These are phyloP conservation scores for Spatulosminthurus flaviceps DNA, from an alignment of 2,888 invertebrate genomes.

Conservation along the genomic window DNA sequence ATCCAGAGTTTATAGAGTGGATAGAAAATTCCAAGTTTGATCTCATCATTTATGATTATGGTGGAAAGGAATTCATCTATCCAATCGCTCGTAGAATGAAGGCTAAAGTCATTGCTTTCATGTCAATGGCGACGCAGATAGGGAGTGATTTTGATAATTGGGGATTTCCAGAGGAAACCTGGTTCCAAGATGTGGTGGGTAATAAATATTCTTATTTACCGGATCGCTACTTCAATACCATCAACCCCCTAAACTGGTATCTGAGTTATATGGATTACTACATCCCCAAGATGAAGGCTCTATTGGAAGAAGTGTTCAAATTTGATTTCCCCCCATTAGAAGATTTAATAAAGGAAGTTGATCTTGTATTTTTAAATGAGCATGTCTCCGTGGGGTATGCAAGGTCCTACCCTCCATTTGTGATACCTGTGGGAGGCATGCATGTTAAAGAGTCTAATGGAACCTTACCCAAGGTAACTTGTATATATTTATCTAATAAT, in stretches of 20 bases:
- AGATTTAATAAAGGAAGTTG: background rate
- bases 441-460: background rate
- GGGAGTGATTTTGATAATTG: background rate
- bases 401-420: background rate
- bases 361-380: background rate
- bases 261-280: background rate
- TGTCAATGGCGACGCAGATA: background rate
- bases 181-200: background rate
- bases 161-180: background rate
- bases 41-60: background rate
- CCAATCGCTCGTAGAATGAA: background rate
- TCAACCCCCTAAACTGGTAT: background rate
- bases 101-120: background rate
- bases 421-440: conserved; percentile 11
- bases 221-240: background rate
- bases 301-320: background rate
- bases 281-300: background rate
- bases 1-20: background rate
- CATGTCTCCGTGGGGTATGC: background rate
- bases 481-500: too few relatives aligned
- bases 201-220: background rate
- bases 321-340: background rate
- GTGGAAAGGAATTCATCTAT: background rate
- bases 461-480: background rate
- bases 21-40: background rate